Evolutionary conservation across 1,140 invertebrate genomes (phyloP), one percentile per base, ranked within the genome.

Genomic region (Antheraea mylitta): DNA sequence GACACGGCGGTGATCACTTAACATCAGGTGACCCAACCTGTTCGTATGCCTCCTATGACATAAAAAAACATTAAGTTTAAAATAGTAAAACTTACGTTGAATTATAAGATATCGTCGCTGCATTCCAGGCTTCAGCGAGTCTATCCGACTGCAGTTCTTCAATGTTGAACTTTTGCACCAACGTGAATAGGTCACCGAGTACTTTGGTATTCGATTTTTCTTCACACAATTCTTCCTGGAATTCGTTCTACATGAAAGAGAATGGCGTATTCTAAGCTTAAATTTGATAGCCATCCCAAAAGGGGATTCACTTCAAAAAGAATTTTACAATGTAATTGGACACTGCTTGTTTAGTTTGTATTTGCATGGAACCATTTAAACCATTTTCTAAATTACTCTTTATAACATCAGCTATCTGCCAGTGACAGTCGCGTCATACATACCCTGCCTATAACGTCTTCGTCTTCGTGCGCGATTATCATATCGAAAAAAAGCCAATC

Each of bases 401-500:
- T n/a, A n/a, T n/a, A n/a, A n/a, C n/a, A n/a, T n/a, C n/a, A n/a
- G n/a, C n/a, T n/a, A n/a, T n/a, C n/a, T n/a, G n/a, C n/a, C n/a
- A n/a, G n/a, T n/a, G n/a, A 42, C 7, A 10, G 38, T 59, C 71
- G n/a, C n/a, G n/a, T n/a, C n/a, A n/a, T n/a, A n/a, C 62, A 77
- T 71, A 91, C 89, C 85, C 67, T 65, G 0, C 74, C 79, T 53
- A 88, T 87, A 22, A 91, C 73, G 63, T 91, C 85, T 36, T 86
- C 53, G 0, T 89, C 74, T 63, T 90, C 82, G 58, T 90, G 89
- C 10, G 87, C 87, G 11, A 90, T 64, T 7, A 88, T 74, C 22
- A 85, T 72, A 60, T 91, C 89, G 69, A 83, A 87, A n/a, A 90
- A 61, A 13, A 89, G 70, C 89, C 89, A 91, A 61, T 91, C 87